Evolutionary conservation across 1,140 invertebrate genomes (phyloP).

Genomic region (Micrasema minimum): DNA sequence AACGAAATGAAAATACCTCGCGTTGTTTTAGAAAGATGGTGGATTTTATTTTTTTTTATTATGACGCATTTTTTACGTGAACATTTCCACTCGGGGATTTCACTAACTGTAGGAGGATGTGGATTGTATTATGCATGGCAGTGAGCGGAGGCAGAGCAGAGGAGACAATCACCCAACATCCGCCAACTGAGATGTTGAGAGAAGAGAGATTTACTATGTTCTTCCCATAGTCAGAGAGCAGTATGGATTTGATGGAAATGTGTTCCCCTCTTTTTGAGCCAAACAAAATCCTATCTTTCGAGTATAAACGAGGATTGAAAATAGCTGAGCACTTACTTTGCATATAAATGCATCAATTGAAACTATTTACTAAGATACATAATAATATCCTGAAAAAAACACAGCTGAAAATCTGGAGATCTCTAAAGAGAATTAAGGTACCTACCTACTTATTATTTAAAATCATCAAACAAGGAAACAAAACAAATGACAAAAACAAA

Average conservation of each 20-base stretch:
- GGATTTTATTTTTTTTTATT: conserved; percentile 16
- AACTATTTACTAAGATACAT: no score
- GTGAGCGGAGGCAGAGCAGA: background rate
- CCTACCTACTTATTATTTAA: no score
- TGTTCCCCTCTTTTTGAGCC: conserved; percentile 21
- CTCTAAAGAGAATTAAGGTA: no score
- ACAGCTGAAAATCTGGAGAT: no score
- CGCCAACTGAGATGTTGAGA: no score
- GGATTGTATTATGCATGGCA: background rate
- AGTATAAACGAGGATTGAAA: no score
- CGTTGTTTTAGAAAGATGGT: conserved; percentile 4
- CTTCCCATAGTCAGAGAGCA: conserved; percentile 5
- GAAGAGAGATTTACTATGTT: conserved; percentile 16
- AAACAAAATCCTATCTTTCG: conserved; percentile 7
- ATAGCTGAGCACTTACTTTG: no score
- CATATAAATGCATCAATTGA: no score
- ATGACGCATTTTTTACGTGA: background rate
- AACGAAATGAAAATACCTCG: conserved; percentile 1
- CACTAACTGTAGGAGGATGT: background rate
- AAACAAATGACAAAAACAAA: no score
- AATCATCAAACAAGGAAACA: no score
- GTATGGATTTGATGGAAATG: conserved; percentile 24
- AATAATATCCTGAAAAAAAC: no score
- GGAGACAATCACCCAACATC: no score
- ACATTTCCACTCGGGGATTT: background rate